These are phyloP conservation scores for Carposina sasakii DNA, from an alignment of 1,140 invertebrate genomes.

Conservation along the genomic window DNA sequence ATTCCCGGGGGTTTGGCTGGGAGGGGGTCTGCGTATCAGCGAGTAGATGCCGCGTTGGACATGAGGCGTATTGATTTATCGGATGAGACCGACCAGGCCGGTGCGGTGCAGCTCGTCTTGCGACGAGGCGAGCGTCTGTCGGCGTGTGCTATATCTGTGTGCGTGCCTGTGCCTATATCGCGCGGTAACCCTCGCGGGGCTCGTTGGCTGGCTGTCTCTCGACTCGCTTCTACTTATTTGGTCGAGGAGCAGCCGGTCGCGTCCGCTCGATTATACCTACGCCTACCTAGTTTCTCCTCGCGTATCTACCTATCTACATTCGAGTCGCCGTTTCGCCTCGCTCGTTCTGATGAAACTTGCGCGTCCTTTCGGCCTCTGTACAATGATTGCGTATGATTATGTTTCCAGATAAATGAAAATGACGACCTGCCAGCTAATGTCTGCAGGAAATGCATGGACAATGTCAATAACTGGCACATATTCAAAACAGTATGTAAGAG, in stretches of 20 bases:
- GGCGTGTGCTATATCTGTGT: conserved; percentile 60
- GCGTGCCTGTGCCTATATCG: conserved; percentile 64
- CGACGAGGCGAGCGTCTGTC: conserved; percentile 56
- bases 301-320: conserved; percentile 57
- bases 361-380: conserved; percentile 48
- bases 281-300: conserved; percentile 68
- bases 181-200: conserved; percentile 68
- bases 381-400: conserved; percentile 59
- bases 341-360: conserved; percentile 60
- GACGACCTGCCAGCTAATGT: conserved; percentile 73
- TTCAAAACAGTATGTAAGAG: conserved; percentile 72
- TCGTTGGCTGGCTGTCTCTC: conserved; percentile 64
- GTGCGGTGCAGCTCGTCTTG: conserved; percentile 59
- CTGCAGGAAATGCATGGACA: conserved; percentile 72
- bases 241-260: conserved; percentile 60
- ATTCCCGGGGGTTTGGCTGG: conserved; percentile 59
- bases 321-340: conserved; percentile 59
- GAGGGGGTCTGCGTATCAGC: conserved; percentile 52
- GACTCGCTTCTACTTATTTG: conserved; percentile 69
- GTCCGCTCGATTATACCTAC: conserved; percentile 60
- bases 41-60: conserved; percentile 51
- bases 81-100: conserved; percentile 64
- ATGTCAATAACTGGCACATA: conserved; percentile 72
- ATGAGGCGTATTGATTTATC: conserved; percentile 69
- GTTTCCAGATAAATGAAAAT: conserved; percentile 72